Conservation (phyloP, 2,888 invertebrate genomes). For the Escarpia spicata region DNA sequence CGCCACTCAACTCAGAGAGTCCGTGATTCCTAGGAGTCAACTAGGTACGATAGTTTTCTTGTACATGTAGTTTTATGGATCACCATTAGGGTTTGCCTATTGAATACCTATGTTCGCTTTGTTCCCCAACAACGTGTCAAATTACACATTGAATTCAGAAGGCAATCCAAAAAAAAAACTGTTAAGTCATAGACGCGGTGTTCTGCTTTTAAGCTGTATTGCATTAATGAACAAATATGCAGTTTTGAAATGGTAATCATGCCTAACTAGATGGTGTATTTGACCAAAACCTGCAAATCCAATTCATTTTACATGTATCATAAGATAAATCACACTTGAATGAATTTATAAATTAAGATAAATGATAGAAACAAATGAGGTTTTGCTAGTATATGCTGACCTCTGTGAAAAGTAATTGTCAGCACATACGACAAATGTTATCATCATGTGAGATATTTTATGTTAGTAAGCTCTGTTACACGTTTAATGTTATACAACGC, state of each 20-base stretch:
- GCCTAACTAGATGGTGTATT: no score
- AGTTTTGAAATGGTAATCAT: neutral
- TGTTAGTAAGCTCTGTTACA: no score
- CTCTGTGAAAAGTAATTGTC: no score
- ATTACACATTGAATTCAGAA: neutral
- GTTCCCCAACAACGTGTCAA: no score
- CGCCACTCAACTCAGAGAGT: slow-evolving; percentile 49
- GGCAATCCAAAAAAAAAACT: neutral
- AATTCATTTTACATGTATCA: neutral
- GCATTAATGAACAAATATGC: neutral
- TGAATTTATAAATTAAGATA: neutral
- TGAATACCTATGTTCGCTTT: no score
- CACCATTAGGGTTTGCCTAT: no score
- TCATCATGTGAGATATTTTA: no score
- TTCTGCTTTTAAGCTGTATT: neutral
- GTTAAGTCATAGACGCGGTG: neutral
- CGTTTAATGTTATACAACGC: no score
- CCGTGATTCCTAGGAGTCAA: slow-evolving; percentile 53
- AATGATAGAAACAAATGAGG: neutral
- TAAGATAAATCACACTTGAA: neutral
- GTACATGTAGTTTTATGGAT: neutral
- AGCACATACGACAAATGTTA: no score
- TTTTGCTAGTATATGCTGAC: no score
- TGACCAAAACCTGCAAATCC: no score
- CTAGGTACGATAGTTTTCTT: slow-evolving; percentile 45